These are phyloP conservation scores for Mantis religiosa DNA, from an alignment of 2,888 invertebrate species.

Conservation along the genomic window DNA sequence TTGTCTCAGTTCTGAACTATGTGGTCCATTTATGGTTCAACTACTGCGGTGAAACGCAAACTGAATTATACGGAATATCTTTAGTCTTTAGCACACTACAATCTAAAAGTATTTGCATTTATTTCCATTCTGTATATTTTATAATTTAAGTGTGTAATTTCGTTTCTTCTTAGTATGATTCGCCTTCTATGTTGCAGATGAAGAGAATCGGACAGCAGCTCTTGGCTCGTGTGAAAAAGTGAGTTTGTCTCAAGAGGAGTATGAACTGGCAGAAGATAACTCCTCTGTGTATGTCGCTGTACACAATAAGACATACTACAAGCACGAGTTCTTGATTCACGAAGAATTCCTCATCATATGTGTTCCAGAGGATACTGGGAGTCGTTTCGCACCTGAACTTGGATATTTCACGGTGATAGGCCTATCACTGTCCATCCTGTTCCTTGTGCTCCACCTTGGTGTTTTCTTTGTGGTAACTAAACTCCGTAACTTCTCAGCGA, in stretches of 20 bases:
- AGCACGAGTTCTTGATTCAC: background rate
- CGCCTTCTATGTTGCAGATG: background rate
- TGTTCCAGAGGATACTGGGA: background rate
- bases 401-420: background rate
- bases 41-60: too few species aligned
- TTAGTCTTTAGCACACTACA: too few species aligned
- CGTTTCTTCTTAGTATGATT: too few species aligned
- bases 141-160: too few species aligned
- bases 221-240: background rate
- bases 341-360: background rate
- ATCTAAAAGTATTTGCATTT: too few species aligned
- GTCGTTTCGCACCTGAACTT: background rate
- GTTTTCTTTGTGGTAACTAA: background rate
- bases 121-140: too few species aligned
- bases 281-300: background rate
- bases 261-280: background rate
- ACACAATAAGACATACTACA: background rate
- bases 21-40: too few species aligned
- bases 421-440: background rate
- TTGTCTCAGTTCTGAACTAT: too few species aligned
- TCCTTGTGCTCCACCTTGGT: background rate
- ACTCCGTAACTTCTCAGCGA: background rate
- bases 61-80: too few species aligned
- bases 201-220: background rate
- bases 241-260: background rate